A percentile compares a stretch with the other conserved stretches of the same genome.
These are phyloP conservation scores for Drosophila baimaii DNA, from an alignment of 1,140 invertebrate genomes.

Conservation along the genomic window DNA sequence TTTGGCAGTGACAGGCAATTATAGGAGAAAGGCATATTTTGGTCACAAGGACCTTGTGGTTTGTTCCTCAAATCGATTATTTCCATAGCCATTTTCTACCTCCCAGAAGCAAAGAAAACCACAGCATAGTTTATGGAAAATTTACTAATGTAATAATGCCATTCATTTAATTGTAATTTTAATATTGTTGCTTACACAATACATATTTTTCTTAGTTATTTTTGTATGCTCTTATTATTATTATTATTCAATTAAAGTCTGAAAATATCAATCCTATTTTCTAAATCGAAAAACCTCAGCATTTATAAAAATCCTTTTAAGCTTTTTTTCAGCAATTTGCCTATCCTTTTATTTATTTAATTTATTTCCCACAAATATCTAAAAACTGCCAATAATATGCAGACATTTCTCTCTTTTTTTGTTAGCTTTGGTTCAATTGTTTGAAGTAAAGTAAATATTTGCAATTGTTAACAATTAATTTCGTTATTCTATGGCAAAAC, in stretches of 20 bases:
- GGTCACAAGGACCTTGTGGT: conserved; percentile 27
- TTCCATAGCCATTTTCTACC: not conserved
- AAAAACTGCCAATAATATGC: not conserved
- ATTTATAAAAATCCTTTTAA: not conserved
- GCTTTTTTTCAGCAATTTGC: not conserved
- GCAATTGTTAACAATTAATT: not conserved
- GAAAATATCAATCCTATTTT: not conserved
- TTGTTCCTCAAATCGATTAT: conserved; percentile 22
- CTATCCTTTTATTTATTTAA: no score
- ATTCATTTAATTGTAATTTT: not conserved
- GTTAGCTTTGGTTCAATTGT: not conserved
- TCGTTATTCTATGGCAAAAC: not conserved
- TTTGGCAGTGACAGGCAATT: conserved; percentile 53
- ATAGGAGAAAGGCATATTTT: conserved; percentile 34
- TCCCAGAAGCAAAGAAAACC: not conserved
- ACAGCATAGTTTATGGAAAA: not conserved
- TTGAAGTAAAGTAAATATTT: conserved; percentile 5
- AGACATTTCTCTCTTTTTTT: not conserved
- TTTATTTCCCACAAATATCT: not conserved
- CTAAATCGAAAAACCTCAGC: not conserved
- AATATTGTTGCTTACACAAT: not conserved
- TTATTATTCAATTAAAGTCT: no score
- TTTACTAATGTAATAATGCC: not conserved
- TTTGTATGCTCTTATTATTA: no score
- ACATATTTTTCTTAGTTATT: no score